Evolutionary conservation across 2,797 vertebrate species (phyloP).

Genomic region (Lepus oiostolus): DNA sequence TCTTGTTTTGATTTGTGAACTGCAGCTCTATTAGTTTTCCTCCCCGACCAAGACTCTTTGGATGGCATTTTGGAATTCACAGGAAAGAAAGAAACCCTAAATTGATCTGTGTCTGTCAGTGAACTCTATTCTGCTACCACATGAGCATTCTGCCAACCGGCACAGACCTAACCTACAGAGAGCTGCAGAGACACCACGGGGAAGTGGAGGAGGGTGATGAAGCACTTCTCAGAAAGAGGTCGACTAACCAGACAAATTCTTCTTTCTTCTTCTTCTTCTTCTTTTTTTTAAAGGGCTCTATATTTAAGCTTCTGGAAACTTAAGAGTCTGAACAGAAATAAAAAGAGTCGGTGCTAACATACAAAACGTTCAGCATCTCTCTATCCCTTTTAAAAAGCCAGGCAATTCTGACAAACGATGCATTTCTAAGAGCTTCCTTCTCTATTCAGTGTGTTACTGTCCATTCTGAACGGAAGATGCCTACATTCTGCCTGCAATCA

Average conservation of each 20-base stretch:
- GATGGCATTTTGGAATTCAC: slow-evolving; percentile 93
- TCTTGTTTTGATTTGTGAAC: slow-evolving; percentile 94
- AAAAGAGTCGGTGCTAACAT: slow-evolving; percentile 76
- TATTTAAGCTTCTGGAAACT: slow-evolving; percentile 84
- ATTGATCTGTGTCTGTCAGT: slow-evolving; percentile 74
- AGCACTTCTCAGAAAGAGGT: slow-evolving; percentile 80
- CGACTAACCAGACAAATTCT: slow-evolving; percentile 77
- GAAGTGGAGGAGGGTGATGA: slow-evolving; percentile 84
- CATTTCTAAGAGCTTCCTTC: slow-evolving; percentile 90
- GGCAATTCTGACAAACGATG: slow-evolving; percentile 71
- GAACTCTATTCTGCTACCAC: slow-evolving; percentile 70
- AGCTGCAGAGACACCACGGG: slow-evolving; percentile 75
- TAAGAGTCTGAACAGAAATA: slow-evolving; percentile 79
- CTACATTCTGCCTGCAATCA: slow-evolving; percentile 90
- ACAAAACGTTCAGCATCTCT: slow-evolving; percentile 79
- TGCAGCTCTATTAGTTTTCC: slow-evolving; percentile 91
- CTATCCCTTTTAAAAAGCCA: slow-evolving; percentile 80
- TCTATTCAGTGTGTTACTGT: slow-evolving; percentile 91
- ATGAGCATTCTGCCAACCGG: slow-evolving; percentile 80
- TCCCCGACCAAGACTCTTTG: slow-evolving; percentile 93
- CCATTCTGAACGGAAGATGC: slow-evolving; percentile 92
- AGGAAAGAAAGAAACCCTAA: slow-evolving; percentile 74
- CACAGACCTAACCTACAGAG: slow-evolving; percentile 84
- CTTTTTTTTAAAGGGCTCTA: slow-evolving; percentile 78
- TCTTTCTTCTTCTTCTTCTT: slow-evolving; percentile 68